A percentile compares a stretch with the other conserved stretches of the same genome.
These are phyloP conservation scores for Urophycis tenuis DNA, from an alignment of 2,797 vertebrate genomes.

Conservation along the genomic window DNA sequence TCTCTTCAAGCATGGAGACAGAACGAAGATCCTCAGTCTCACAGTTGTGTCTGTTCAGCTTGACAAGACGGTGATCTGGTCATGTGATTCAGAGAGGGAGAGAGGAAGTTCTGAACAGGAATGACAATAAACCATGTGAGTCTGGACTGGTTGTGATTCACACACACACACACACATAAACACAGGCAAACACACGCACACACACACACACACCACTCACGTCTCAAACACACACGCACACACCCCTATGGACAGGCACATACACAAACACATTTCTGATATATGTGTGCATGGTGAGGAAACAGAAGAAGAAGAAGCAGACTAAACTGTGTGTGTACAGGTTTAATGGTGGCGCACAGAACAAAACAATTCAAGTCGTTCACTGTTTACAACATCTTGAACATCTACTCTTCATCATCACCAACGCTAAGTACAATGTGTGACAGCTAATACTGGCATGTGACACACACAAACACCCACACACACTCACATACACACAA, in stretches of 20 bases:
- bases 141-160: background rate
- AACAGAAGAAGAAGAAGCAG: background rate
- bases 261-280: too few species aligned
- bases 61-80: background rate
- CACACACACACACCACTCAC: background rate
- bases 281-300: background rate
- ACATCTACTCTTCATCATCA: background rate
- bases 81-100: background rate
- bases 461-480: constrained; percentile 1
- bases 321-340: background rate
- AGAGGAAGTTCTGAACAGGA: background rate
- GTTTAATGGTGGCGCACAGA: constrained; percentile 4
- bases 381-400: background rate
- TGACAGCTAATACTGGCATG: background rate
- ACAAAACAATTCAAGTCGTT: constrained; percentile 4
- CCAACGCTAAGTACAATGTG: background rate
- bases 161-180: background rate
- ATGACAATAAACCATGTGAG: background rate
- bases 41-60: background rate
- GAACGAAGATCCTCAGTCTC: background rate
- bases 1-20: too few species aligned
- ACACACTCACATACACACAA: background rate
- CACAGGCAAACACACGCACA: too few species aligned
- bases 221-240: background rate
- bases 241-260: too few species aligned